Evolutionary conservation across 2,888 invertebrate genomes (phyloP).

Genomic region (Cephus sareptanus): DNA sequence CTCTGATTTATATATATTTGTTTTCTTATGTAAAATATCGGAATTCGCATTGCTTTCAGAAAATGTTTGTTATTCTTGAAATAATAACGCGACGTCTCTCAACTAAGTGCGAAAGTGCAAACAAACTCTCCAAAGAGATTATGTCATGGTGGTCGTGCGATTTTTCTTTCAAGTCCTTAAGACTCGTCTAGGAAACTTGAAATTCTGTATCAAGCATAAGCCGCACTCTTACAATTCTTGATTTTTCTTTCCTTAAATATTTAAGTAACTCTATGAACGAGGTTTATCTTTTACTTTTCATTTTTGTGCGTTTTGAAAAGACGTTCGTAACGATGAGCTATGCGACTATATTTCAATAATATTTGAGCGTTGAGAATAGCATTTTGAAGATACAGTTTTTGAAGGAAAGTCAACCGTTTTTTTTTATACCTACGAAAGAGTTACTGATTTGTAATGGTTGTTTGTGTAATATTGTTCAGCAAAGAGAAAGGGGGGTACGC

Average conservation of each 20-base stretch:
- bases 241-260: not conserved
- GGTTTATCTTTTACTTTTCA: not conserved
- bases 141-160: not conserved
- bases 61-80: conserved; percentile 15
- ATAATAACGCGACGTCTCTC: not conserved
- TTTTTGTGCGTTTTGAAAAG: not conserved
- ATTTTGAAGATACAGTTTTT: not conserved
- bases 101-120: conserved; percentile 8
- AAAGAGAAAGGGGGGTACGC: not conserved
- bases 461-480: not conserved
- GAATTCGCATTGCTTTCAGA: not conserved
- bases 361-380: not conserved
- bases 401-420: not conserved
- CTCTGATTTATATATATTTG: not conserved
- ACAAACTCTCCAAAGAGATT: not conserved
- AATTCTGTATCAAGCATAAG: not conserved
- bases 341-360: not conserved
- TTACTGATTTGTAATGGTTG: not conserved
- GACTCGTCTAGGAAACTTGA: not conserved
- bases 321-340: not conserved
- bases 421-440: not conserved
- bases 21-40: not conserved
- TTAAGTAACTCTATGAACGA: not conserved
- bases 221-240: not conserved
- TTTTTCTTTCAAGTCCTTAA: not conserved